Evolutionary conservation across 2,113 vertebrate species (phyloP), one percentile per base, ranked within the genome.

Genomic region (Antigone vipio): DNA sequence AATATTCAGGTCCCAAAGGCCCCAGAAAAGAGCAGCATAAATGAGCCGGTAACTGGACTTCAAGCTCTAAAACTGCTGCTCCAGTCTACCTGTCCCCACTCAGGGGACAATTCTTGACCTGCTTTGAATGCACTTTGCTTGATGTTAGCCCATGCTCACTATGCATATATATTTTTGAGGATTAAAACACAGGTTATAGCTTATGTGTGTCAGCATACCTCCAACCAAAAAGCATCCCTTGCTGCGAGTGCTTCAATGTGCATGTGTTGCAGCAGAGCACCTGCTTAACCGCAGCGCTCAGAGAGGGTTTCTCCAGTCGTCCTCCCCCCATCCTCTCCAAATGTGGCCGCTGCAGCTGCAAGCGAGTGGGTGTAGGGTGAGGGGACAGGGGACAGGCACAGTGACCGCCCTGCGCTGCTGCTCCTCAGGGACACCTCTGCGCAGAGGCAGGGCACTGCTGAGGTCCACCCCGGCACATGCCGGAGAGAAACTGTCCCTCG

Each of bases 401-500:
- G 73, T 1, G 1, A 29, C 30, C 5, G 5, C 19, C 56, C 66
- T 5, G 3, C 0, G 4, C 12, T 8, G 45, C 74, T 66, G n/a
- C 32, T 86, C 71, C 79, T 40, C n/a, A 58, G 29, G 52, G 12
- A n/a, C 35, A 12, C 12, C n/a, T 78, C 29, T 40, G 0, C 1
- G 3, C 63, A 18, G 35, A 44, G 55, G 26, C 88, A 52, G 40
- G 34, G 34, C 26, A 21, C 5, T 11, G 55, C 85, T 66, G 44
- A 38, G 49, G 21, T 32, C 53, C 15, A 7, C 12, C 12, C 29
- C 0, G 0, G 34, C 32, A 27, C 29, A 6, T 0, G 17, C 42
- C 3, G 9, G 42, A 53, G 40, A 60, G 34, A 77, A 94, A 40
- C 15, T 0, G 0, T 30, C 26, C n/a, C 66, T 86, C 1, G 0